Base-by-base conservation (phyloP, 2,888 invertebrate species). In the Drosophila rubida region DNA sequence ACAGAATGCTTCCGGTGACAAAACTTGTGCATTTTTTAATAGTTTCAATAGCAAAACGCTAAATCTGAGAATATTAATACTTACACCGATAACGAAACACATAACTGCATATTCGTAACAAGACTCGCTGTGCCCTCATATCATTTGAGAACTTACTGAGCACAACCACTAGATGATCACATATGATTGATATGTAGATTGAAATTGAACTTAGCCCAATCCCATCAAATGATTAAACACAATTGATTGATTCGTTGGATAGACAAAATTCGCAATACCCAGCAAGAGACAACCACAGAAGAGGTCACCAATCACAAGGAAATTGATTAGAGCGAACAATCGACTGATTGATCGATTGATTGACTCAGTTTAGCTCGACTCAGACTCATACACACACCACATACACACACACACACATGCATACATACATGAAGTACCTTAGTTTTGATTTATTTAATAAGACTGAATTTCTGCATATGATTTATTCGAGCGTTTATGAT, bases 401-500 rank as follows among this genome's bases (percentile, higher is more conserved):
- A 49, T n/a, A 13, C 22, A 32, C n/a, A 22, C 22, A 19, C 3
- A 39, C 50, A 42, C 25, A 19, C 23, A 53, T 37, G 55, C 39
- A 32, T 30, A 57, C 61, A 19, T n/a, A 46, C 44, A 62, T 11
- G 16, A 81, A 64, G 84, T 84, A 90, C 78, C 77, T 88, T 75
- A 75, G 77, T 90, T 90, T 87, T 85, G 82, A 75, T 89, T 90
- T 81, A 67, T 90, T 90, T 90, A 70, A 85, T 82, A 89, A 90
- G 90, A 90, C 90, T 90, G 90, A 90, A 89, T 89, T 90, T 81
- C 67, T 80, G 86, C 79, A 75, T 80, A 83, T 88, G 62, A 86
- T 83, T 80, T 80, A 55, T 74, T 75, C 65, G 46, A 71, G 64
- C 42, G 22, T 45, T 71, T 80, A 65, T 42, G 44, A 71, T 74